phyloP scores from a whole-genome alignment of 53 echinoderm and acorn worm species.

The Zoroaster sp. region DNA sequence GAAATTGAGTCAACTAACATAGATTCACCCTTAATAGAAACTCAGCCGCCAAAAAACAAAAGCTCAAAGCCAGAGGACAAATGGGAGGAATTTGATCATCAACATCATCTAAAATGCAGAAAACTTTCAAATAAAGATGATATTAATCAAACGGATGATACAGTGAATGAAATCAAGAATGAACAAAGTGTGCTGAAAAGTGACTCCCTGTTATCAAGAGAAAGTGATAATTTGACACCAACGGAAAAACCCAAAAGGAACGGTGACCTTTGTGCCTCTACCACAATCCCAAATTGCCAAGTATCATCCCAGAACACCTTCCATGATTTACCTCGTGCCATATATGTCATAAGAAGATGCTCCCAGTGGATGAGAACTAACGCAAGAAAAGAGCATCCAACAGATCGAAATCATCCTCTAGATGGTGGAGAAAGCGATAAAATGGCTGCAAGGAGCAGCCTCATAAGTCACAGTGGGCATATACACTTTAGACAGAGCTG shows the following conservation, averaged over 20 bases:
- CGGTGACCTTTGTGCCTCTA: background rate
- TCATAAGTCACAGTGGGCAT: background rate
- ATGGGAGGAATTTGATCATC: background rate
- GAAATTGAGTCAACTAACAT: background rate
- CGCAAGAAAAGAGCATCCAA: background rate
- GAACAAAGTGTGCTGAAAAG: background rate
- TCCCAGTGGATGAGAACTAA: background rate
- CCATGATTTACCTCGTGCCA: background rate
- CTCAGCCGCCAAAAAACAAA: background rate
- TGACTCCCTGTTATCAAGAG: background rate
- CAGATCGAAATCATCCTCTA: no score
- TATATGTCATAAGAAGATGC: background rate
- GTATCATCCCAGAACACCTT: background rate
- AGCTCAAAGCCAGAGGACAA: background rate
- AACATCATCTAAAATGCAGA: background rate
- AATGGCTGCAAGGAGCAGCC: background rate
- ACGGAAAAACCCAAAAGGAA: background rate
- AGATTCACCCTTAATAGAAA: background rate
- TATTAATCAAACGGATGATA: background rate
- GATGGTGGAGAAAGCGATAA: background rate
- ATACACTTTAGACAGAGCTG: slow-evolving; percentile 50
- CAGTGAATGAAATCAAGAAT: background rate
- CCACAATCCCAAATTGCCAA: background rate
- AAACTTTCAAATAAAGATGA: background rate
- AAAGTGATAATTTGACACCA: no score